Conservation (phyloP, 2,113 vertebrate species). For the Eulemur rufifrons region DNA sequence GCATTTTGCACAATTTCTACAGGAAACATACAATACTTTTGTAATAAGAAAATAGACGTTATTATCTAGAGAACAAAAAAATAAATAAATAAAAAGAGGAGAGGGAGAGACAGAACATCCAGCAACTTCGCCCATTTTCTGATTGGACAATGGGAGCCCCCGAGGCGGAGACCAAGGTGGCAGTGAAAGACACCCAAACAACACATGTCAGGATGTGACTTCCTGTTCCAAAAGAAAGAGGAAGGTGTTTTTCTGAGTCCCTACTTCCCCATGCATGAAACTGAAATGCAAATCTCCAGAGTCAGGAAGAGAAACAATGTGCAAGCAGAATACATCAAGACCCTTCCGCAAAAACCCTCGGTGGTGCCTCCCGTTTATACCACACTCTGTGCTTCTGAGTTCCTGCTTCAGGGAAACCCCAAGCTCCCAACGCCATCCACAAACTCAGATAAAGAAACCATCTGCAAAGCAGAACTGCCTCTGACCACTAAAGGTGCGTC, state of each 20-base stretch:
- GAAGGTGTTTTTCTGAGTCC: constrained; percentile 39
- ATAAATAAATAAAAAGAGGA: neutral
- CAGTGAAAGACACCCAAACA: neutral
- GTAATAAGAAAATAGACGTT: neutral
- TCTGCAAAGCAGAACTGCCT: constrained; percentile 65
- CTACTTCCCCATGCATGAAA: constrained; percentile 51
- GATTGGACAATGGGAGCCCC: neutral
- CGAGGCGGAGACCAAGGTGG: neutral
- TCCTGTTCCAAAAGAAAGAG: neutral
- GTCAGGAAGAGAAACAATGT: constrained; percentile 48
- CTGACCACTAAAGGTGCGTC: constrained; percentile 73
- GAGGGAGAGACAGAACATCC: neutral
- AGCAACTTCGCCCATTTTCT: neutral
- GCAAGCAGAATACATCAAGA: neutral
- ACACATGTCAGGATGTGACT: neutral
- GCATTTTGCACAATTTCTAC: neutral
- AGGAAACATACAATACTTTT: neutral
- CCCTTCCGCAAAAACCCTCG: neutral
- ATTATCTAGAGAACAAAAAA: neutral
- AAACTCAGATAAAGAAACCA: constrained; percentile 71
- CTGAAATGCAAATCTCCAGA: constrained; percentile 55
- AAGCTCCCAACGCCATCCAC: constrained; percentile 59
- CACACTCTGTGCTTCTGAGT: neutral
- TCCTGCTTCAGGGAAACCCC: constrained; percentile 57
- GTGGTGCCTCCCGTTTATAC: neutral